Evolutionary conservation across 2,113 vertebrate species (phyloP), one percentile per base, ranked within the genome.

Genomic region (Falcunculus frontatus): DNA sequence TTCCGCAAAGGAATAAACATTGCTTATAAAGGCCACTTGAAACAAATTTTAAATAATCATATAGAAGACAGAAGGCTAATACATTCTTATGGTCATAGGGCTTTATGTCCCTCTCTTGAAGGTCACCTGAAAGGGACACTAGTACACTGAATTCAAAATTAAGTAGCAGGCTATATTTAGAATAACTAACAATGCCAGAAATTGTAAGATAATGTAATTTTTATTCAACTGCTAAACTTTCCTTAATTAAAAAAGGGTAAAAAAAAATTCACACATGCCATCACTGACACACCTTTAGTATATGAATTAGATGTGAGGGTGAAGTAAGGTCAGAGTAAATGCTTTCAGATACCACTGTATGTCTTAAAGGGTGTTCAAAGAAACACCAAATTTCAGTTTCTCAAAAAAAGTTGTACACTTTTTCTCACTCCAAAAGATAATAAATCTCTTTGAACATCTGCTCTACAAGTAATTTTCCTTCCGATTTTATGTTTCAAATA

Each of bases 41-140:
- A 89, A 59, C 7, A 60, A 62, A 67, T 32, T 7, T 27, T 35
- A 85, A 76, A 41, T 41, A 60, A 64, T 21, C 47, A 53, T 6
- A 8, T 1, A 63, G 23, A 79, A 55, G 26, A 62, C 56, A 85
- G 69, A 88, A 80, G 8, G 23, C 21, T 57, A 70, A 35, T 29
- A 65, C 13, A 53, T 49, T 94, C 57, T 73, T 67, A 70, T 63
- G 35, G 75, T 91, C 30, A 74, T 6, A 65, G 47, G 42, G 35
- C 47, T 91, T 35, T 57, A 17, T 1, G 11, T 27, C 12, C 63
- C 47, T 67, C 67, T 95, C 79, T 56, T 94, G 96, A 96, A 96
- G 95, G 95, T 96, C 95, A 95, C 32, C 33, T 77, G 63, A 91
- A 96, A 91, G 39, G 35, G 60, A 90, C 87, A 60, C 18, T 78